phyloP scores from a whole-genome alignment of 2,797 vertebrate species.

The Bradypus variegatus region DNA sequence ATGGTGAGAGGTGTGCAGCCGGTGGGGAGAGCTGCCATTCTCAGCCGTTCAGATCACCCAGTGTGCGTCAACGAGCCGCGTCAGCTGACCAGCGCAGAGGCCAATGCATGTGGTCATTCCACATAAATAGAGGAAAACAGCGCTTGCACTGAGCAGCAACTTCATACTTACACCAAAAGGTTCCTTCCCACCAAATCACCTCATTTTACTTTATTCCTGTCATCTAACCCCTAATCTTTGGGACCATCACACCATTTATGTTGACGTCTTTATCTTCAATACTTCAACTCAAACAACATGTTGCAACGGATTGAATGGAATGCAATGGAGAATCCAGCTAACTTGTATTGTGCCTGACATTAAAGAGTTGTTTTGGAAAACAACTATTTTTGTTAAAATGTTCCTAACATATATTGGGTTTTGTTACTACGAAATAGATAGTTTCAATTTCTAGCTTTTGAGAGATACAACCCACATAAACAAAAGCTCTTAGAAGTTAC shows the following conservation, averaged over 20 bases:
- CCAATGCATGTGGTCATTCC: constrained; percentile 22
- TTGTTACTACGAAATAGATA: background rate
- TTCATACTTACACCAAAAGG: background rate
- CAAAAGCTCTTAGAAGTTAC: background rate
- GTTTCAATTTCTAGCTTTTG: background rate
- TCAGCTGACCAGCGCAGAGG: constrained; percentile 23
- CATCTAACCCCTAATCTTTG: background rate
- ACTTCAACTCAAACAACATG: background rate
- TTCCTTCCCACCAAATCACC: background rate
- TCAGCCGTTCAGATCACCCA: background rate
- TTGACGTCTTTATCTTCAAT: background rate
- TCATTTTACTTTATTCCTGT: background rate
- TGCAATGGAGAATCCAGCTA: background rate
- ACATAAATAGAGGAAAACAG: constrained; percentile 28
- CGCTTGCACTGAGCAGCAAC: background rate
- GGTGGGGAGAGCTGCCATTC: background rate
- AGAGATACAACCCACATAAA: background rate
- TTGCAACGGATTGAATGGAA: background rate
- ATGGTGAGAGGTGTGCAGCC: background rate
- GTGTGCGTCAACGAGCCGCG: background rate
- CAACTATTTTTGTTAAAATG: background rate
- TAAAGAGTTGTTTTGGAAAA: background rate
- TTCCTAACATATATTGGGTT: background rate
- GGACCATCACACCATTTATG: background rate
- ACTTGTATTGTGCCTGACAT: background rate